Evolutionary conservation across 2,888 invertebrate genomes (phyloP), one percentile per base, ranked within the genome.

Genomic region (Agrotis puta): DNA sequence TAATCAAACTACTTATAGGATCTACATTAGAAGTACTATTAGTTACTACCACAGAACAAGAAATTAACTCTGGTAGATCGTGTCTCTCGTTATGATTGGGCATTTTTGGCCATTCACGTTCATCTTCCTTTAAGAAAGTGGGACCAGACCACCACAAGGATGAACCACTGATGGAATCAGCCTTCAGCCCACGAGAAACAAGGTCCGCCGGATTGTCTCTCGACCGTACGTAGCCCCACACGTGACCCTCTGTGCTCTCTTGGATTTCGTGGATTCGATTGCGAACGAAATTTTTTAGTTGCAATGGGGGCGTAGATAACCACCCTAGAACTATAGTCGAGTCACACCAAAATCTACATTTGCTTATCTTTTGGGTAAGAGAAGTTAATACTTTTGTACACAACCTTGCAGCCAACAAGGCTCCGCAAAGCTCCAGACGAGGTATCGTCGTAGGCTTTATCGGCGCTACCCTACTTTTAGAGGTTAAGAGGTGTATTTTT

Each of bases 81-180:
- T 11, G 18, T n/a, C 14, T 48, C 47, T 47, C 47, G n/a, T 24
- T 61, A 2, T 7, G 14, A 59, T 61, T 61, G 18, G 27, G 27
- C 48, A 27, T 61, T 16, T 3, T 13, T n/a, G 27, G 61, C 48
- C 59, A 59, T 18, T 47, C n/a, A 9, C 22, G 47, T 47, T 45
- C 57, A 43, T 20, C 16, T 45, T 45, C 45, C 22, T 22, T 6
- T 24, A 58, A 20, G 45, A 47, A 61, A 16, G 59, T 20, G 16
- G 47, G 24, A 27, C 47, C 47, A 18, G n/a, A 47, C 59, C 59
- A 48, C 59, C 47, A 61, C 16, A 61, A 24, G 2, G 47, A 24
- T 16, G 47, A 18, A 47, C 22, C 24, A 47, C 61, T 61, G 61
- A 61, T 61, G 24, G 13, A 47, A 62, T 62, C 62, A 50, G 48